These are phyloP conservation scores for Macrosiphum euphorbiae DNA, from an alignment of 2,888 invertebrate genomes.

Conservation along the genomic window DNA sequence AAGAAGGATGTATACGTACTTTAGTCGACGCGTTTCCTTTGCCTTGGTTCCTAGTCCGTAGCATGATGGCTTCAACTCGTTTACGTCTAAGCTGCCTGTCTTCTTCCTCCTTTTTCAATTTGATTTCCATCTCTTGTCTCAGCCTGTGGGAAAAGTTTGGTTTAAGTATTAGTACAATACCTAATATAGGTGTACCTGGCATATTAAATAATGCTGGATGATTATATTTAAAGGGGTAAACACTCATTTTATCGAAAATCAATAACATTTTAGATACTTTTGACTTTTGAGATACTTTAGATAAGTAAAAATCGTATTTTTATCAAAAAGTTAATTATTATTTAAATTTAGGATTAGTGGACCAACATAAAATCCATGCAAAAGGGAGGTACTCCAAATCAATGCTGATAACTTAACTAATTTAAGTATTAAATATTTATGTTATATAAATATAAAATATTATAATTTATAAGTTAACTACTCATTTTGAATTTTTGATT, in stretches of 20 bases:
- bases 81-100: slow-evolving; percentile 90
- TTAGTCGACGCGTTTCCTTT: slow-evolving; percentile 71
- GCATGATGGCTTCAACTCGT: slow-evolving; percentile 93
- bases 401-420: too few relatives aligned
- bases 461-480: too few relatives aligned
- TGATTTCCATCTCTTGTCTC: slow-evolving; percentile 86
- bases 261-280: neutral
- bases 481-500: too few relatives aligned
- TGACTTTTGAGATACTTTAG: too few relatives aligned
- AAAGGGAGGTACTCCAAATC: too few relatives aligned
- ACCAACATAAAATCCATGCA: too few relatives aligned
- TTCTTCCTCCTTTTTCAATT: slow-evolving; percentile 87
- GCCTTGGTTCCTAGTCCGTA: slow-evolving; percentile 80
- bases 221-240: neutral
- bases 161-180: neutral
- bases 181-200: neutral
- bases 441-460: too few relatives aligned
- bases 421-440: too few relatives aligned
- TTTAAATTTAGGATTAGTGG: too few relatives aligned
- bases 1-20: slow-evolving; percentile 68
- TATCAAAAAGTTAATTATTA: too few relatives aligned
- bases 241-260: neutral
- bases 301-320: too few relatives aligned
- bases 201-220: neutral
- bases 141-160: slow-evolving; percentile 71